Percentiles rank a stretch among this genome's conserved stretches.
Evolutionary conservation across 2,797 vertebrate species (phyloP).

Genomic region (Taenioides sp.): DNA sequence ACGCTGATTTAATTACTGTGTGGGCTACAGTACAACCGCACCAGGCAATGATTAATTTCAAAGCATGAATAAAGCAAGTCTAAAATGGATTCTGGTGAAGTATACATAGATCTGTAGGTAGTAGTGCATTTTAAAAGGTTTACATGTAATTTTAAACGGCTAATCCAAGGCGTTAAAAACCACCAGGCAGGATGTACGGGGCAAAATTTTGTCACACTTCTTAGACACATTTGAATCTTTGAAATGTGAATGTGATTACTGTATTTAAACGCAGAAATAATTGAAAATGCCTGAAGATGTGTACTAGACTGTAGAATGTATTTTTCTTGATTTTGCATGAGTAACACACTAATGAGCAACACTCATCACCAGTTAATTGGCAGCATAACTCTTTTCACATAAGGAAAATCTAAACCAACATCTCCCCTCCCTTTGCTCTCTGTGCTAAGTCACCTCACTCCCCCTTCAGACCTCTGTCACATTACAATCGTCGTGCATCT

Average conservation of each 20-base stretch:
- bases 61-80: slow-evolving; percentile 25
- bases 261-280: not conserved
- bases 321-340: no score
- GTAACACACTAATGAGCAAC: no score
- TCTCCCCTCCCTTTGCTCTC: no score
- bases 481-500: no score
- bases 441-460: no score
- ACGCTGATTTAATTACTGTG: slow-evolving; percentile 44
- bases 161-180: not conserved
- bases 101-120: slow-evolving; percentile 19
- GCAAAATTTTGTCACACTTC: not conserved
- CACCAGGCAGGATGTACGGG: not conserved
- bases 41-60: slow-evolving; percentile 47
- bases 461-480: no score
- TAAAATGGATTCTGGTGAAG: slow-evolving; percentile 9
- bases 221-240: not conserved
- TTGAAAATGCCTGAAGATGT: not conserved
- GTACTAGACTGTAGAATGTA: no score
- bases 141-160: not conserved
- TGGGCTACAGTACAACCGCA: slow-evolving; percentile 34
- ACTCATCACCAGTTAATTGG: no score
- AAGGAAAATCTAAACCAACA: no score
- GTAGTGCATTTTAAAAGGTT: not conserved
- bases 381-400: no score
- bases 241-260: not conserved